Conservation (phyloP, 2,113 vertebrate genomes). For the Brachypteracias leptosomus region DNA sequence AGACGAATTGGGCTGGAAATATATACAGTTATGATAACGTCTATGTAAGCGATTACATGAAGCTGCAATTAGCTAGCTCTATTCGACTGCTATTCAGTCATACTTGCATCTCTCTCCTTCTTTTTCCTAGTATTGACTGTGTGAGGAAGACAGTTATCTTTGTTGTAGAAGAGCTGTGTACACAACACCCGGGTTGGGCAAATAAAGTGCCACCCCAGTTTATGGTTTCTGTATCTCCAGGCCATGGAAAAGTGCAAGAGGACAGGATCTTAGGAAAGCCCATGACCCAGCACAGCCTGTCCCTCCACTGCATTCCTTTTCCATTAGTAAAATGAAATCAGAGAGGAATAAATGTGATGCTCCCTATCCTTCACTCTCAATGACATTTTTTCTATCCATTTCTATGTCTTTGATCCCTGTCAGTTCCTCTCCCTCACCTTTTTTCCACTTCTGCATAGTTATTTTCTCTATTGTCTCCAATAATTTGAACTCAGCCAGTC, state of each 20-base stretch:
- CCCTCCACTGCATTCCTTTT: background rate
- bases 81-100: conserved; percentile 4
- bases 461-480: background rate
- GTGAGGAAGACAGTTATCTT: conserved; percentile 9
- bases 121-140: background rate
- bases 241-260: background rate
- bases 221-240: background rate
- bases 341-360: background rate
- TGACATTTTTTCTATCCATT: background rate
- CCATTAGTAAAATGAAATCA: background rate
- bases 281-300: background rate
- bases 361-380: background rate
- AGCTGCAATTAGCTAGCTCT: conserved; percentile 47
- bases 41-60: conserved; percentile 43
- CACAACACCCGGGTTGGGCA: background rate
- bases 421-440: background rate
- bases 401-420: background rate
- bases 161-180: background rate
- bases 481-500: background rate
- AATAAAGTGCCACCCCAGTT: background rate
- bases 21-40: conserved; percentile 31
- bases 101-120: conserved; percentile 23
- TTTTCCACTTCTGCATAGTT: background rate
- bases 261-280: background rate
- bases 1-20: conserved; percentile 65